Evolutionary conservation across 2,797 vertebrate species (phyloP).

Genomic region (Centroberyx gerrardi): DNA sequence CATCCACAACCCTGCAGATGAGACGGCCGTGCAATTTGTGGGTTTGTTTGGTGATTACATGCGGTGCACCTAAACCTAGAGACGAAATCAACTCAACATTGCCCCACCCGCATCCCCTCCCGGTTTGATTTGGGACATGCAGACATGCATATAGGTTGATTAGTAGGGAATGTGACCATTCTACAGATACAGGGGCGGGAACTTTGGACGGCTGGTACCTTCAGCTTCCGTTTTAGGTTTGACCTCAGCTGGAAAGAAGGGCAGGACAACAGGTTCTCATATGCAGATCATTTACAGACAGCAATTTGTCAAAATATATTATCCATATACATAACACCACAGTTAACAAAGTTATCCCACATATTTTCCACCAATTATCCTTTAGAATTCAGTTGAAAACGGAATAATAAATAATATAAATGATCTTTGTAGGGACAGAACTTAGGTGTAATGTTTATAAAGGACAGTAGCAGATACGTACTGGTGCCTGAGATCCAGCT

Average conservation of each 20-base stretch:
- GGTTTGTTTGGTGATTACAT: slow-evolving; percentile 34
- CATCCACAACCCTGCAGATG: slow-evolving; percentile 44
- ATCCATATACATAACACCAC: background rate
- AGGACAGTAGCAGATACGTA: slow-evolving; percentile 71
- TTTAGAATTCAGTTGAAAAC: no score
- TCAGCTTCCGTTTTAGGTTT: slow-evolving; percentile 88
- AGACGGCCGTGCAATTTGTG: slow-evolving; percentile 14
- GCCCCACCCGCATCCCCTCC: slow-evolving; percentile 46
- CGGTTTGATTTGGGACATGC: slow-evolving; percentile 81
- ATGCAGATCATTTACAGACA: slow-evolving; percentile 42
- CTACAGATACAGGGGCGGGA: slow-evolving; percentile 60
- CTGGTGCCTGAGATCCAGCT: slow-evolving; percentile 86
- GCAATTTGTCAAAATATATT: slow-evolving; percentile 11
- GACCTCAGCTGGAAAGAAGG: slow-evolving; percentile 87
- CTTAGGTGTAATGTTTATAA: slow-evolving; percentile 3
- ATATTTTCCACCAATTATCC: no score
- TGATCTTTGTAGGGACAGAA: no score
- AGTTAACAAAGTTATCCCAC: background rate
- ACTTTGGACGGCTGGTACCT: slow-evolving; percentile 84
- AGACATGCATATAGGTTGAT: slow-evolving; percentile 84
- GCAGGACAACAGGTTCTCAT: slow-evolving; percentile 80
- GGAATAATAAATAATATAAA: no score
- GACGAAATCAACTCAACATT: slow-evolving; percentile 36
- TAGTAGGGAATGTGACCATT: slow-evolving; percentile 75
- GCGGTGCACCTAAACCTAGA: slow-evolving; percentile 28